A percentile compares a stretch with the other conserved stretches of the same genome.
These are phyloP conservation scores for Pollimyrus isidori DNA, from an alignment of 2,113 vertebrate species.

Conservation along the genomic window DNA sequence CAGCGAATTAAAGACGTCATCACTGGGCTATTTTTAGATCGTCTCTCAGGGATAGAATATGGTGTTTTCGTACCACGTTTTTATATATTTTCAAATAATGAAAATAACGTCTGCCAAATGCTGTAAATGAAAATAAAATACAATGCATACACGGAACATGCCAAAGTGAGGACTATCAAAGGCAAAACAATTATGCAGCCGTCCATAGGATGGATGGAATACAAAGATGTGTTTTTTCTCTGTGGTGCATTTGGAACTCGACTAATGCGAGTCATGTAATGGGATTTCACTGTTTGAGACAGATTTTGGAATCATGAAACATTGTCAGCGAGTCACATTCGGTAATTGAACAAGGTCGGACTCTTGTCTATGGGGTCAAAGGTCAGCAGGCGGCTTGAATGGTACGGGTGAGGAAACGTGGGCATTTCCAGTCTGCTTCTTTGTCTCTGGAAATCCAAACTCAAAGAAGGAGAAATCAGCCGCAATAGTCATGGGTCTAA, in stretches of 20 bases:
- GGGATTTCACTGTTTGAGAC: not conserved
- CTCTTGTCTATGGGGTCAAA: not conserved
- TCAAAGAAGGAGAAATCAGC: not conserved
- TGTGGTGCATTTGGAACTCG: not conserved
- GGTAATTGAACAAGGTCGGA: not conserved
- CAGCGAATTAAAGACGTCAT: not conserved
- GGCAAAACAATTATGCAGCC: not conserved
- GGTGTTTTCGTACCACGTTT: not conserved
- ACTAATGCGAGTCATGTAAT: not conserved
- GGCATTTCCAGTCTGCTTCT: not conserved
- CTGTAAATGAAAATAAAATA: not conserved
- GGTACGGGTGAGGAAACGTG: not conserved
- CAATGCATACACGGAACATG: not conserved
- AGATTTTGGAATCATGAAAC: not conserved
- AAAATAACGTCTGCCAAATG: too few relatives aligned
- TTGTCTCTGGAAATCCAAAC: not conserved
- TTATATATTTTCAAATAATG: not conserved
- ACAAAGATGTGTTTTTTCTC: not conserved
- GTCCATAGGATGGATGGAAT: too few relatives aligned
- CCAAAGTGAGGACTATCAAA: not conserved
- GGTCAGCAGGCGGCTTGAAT: not conserved
- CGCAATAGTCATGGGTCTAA: constrained; percentile 54
- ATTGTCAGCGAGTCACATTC: not conserved
- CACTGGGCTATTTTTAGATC: not conserved
- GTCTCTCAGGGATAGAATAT: not conserved